Conservation (phyloP, 1,140 invertebrate species). For the Bombus picipes region DNA sequence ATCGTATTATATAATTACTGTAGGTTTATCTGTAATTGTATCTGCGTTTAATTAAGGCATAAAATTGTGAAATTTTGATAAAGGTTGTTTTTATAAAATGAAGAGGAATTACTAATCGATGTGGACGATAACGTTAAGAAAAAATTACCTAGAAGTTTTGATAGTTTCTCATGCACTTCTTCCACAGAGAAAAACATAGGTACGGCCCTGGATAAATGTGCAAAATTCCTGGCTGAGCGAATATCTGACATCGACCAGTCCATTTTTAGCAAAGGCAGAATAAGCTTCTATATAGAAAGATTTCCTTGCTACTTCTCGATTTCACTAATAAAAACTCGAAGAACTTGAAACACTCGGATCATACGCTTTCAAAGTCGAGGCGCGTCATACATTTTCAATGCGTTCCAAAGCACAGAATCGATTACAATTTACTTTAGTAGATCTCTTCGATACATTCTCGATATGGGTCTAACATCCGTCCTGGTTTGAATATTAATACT, state of each 20-base stretch:
- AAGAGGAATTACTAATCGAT: background rate
- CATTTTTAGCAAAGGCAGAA: slow-evolving; percentile 55
- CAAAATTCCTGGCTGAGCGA: slow-evolving; percentile 61
- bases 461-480: slow-evolving; percentile 13
- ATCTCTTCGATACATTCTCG: slow-evolving; percentile 34
- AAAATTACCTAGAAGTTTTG: slow-evolving; percentile 78
- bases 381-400: background rate
- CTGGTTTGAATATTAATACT: slow-evolving; percentile 15
- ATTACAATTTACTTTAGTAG: slow-evolving; percentile 20
- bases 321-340: background rate
- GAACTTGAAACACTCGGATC: background rate
- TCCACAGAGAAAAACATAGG: slow-evolving; percentile 79
- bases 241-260: slow-evolving; percentile 63
- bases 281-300: background rate
- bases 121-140: background rate
- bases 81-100: no score
- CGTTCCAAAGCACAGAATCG: background rate
- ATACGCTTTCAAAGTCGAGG: background rate
- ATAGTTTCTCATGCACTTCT: slow-evolving; percentile 78
- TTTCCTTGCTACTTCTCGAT: background rate
- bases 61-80: no score
- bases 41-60: no score
- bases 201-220: slow-evolving; percentile 61
- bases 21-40: no score
- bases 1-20: no score